Conservation (phyloP, 2,888 invertebrate species). For the Tetheella fluctuosa region DNA sequence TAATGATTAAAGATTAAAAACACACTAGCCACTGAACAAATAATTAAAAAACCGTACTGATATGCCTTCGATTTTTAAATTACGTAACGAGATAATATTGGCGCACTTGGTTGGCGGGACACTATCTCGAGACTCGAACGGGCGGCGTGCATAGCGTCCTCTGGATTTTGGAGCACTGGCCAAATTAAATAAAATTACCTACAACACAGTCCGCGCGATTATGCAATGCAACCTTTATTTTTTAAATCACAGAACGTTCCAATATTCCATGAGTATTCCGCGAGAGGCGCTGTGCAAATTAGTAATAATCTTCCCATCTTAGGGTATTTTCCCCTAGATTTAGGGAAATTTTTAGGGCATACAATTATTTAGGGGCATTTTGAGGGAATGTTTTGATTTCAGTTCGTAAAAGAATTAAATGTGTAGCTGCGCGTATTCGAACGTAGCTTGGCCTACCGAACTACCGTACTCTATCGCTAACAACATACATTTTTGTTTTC, state of each 20-base stretch:
- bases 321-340: too few species aligned
- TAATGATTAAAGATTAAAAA: background rate
- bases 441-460: too few species aligned
- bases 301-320: too few species aligned
- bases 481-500: too few species aligned
- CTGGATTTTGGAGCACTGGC: constrained; percentile 69
- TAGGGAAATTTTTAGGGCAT: too few species aligned
- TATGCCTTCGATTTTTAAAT: constrained; percentile 51
- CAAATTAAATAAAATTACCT: constrained; percentile 55
- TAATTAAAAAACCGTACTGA: constrained; percentile 29
- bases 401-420: too few species aligned
- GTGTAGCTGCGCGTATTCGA: too few species aligned
- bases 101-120: constrained; percentile 41
- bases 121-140: constrained; percentile 28
- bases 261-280: too few species aligned
- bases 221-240: constrained; percentile 8
- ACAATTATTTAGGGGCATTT: too few species aligned
- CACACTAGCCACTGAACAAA: constrained; percentile 26
- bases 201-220: constrained; percentile 4
- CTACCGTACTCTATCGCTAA: too few species aligned
- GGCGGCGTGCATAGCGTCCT: constrained; percentile 52
- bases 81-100: constrained; percentile 57
- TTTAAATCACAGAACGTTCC: background rate
- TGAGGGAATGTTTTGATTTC: too few species aligned
- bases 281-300: too few species aligned